Evolutionary conservation across 1,140 invertebrate species (phyloP).

Genomic region (Saxidomus purpurata): DNA sequence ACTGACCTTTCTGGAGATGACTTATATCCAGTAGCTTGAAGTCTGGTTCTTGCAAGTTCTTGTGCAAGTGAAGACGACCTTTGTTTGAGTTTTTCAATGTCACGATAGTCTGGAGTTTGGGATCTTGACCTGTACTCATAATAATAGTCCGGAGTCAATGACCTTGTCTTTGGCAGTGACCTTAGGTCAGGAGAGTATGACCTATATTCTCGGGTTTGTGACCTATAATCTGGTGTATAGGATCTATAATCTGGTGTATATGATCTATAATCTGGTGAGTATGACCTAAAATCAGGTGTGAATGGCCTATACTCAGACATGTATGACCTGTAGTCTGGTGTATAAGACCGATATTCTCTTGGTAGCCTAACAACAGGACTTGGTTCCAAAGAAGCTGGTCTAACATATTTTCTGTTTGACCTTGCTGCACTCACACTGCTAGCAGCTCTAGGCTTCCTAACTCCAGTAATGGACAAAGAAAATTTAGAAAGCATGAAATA

Average conservation of each 20-base stretch:
- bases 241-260: background rate
- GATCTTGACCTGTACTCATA: slow-evolving; percentile 30
- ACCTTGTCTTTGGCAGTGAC: slow-evolving; percentile 32
- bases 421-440: background rate
- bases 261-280: background rate
- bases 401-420: background rate
- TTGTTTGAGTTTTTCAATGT: background rate
- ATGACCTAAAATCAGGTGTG: background rate
- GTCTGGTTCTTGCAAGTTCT: background rate
- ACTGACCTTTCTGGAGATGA: background rate
- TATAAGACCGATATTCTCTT: background rate
- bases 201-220: background rate
- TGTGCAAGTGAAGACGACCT: background rate
- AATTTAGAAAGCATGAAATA: slow-evolving; percentile 63
- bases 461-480: slow-evolving; percentile 38
- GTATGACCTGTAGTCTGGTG: background rate
- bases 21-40: slow-evolving; percentile 5
- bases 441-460: background rate
- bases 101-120: slow-evolving; percentile 12
- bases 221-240: slow-evolving; percentile 9
- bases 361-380: slow-evolving; percentile 23
- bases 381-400: slow-evolving; percentile 46
- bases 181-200: slow-evolving; percentile 8
- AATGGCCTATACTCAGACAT: background rate
- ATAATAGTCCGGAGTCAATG: slow-evolving; percentile 46